Conservation (phyloP, 2,888 invertebrate species). For the Limnephilus auricula region DNA sequence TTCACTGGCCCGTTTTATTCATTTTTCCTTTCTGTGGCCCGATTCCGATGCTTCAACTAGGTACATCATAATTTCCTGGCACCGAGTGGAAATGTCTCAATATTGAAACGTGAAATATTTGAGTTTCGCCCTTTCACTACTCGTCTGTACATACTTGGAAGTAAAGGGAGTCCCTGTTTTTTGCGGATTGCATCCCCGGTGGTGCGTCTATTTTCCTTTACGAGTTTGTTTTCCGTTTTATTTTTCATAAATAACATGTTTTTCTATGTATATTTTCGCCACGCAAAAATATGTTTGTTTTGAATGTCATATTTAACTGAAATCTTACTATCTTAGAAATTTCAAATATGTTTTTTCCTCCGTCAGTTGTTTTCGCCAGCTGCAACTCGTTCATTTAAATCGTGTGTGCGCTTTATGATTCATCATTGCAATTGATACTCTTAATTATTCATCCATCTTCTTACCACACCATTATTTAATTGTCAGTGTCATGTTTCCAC, state of each 20-base stretch:
- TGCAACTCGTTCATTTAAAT: not conserved
- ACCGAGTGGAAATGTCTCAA: not conserved
- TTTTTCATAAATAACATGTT: slow-evolving; percentile 11
- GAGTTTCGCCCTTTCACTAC: not conserved
- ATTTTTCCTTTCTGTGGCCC: slow-evolving; percentile 11
- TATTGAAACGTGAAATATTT: not conserved
- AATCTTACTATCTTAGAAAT: not conserved
- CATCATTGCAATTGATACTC: not conserved
- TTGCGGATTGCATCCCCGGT: slow-evolving; percentile 4
- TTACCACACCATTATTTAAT: not conserved
- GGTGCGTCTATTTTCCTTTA: slow-evolving; percentile 40
- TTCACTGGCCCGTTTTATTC: slow-evolving; percentile 22
- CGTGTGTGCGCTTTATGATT: not conserved
- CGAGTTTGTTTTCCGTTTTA: slow-evolving; percentile 7
- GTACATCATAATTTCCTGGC: not conserved
- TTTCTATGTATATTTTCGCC: not conserved
- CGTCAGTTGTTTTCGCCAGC: not conserved
- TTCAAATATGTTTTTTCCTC: not conserved
- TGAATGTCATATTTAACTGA: not conserved
- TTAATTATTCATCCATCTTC: not conserved
- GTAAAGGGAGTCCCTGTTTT: not conserved
- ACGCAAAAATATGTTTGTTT: not conserved
- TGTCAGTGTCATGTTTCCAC: not conserved
- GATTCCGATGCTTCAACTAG: not conserved
- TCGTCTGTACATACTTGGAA: not conserved